Evolutionary conservation across 2,797 vertebrate genomes (phyloP).

Genomic region (Chrysocyon brachyurus): DNA sequence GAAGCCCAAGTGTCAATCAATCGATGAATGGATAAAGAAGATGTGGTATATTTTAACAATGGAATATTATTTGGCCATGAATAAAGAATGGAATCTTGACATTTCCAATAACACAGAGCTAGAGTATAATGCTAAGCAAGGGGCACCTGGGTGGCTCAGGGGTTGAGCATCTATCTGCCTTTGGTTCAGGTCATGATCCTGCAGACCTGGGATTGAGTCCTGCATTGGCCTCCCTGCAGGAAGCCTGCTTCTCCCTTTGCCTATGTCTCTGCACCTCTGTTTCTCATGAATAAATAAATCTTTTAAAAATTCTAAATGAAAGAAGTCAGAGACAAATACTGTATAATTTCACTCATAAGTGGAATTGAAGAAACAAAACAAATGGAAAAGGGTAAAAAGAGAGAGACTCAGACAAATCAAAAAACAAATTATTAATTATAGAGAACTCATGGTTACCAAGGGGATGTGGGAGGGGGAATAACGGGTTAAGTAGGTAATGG

Average conservation of each 20-base stretch:
- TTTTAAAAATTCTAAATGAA: neutral
- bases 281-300: too few relatives aligned
- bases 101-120: neutral
- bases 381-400: neutral
- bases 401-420: neutral
- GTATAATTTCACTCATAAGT: neutral
- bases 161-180: too few relatives aligned
- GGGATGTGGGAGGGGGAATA: too few relatives aligned
- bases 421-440: neutral
- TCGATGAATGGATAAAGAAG: neutral
- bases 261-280: too few relatives aligned
- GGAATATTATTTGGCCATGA: neutral
- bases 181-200: too few relatives aligned
- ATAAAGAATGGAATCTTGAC: neutral
- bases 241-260: too few relatives aligned
- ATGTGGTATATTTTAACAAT: neutral
- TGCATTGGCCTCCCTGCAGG: too few relatives aligned
- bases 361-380: neutral
- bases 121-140: neutral
- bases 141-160: too few relatives aligned
- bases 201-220: too few relatives aligned
- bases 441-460: too few relatives aligned
- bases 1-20: neutral
- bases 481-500: neutral
- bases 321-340: neutral